These are phyloP conservation scores for Umimayanthus chanpuru DNA, from an alignment of 92 coral and sea anemone genomes.

Conservation along the genomic window DNA sequence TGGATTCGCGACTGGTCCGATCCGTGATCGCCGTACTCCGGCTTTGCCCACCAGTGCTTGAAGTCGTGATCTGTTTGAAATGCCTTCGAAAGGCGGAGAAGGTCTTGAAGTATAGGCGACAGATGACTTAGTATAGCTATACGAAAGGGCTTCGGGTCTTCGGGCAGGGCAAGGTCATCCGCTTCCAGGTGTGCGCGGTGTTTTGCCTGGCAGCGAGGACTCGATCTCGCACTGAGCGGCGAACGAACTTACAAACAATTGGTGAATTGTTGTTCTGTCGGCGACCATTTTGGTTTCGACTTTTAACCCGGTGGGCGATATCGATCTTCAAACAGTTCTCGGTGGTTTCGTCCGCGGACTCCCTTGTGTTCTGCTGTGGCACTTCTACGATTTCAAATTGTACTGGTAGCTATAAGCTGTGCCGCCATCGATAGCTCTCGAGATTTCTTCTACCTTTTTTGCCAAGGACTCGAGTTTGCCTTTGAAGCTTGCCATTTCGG, in stretches of 20 bases:
- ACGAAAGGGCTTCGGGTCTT: background rate
- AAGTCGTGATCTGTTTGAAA: slow-evolving; percentile 15
- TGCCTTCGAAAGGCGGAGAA: background rate
- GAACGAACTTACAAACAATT: slow-evolving; percentile 5
- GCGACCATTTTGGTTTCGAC: background rate
- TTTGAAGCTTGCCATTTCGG: too few relatives aligned
- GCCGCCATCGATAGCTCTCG: slow-evolving; percentile 22
- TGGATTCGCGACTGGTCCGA: background rate
- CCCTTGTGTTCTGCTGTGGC: background rate
- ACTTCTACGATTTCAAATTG: slow-evolving; percentile 11
- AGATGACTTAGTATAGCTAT: background rate
- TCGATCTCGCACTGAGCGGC: slow-evolving; percentile 5
- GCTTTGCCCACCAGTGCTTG: slow-evolving; percentile 37
- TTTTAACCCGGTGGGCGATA: background rate
- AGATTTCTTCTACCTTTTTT: slow-evolving; percentile 12
- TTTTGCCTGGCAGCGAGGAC: background rate
- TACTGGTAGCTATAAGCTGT: slow-evolving; percentile 42
- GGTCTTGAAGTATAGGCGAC: slow-evolving; percentile 22
- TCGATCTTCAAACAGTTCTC: background rate
- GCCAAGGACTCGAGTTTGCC: background rate
- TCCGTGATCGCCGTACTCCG: slow-evolving; percentile 1
- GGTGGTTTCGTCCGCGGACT: slow-evolving; percentile 37
- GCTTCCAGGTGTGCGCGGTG: background rate
- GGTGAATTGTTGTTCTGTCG: background rate
- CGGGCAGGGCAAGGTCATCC: background rate